Base-by-base conservation (phyloP, 2,888 invertebrate genomes). In the Nemoura dubitans region DNA sequence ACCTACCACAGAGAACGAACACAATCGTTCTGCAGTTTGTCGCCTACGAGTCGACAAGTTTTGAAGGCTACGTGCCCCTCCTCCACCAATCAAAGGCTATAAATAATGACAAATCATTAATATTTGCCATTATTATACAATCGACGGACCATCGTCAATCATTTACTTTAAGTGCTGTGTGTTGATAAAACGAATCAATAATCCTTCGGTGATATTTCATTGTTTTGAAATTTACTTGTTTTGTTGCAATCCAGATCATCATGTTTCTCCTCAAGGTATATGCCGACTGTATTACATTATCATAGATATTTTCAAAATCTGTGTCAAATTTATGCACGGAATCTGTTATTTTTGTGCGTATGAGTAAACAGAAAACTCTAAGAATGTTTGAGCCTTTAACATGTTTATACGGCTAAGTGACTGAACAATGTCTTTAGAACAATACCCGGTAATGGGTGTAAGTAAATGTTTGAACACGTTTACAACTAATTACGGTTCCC, bases 101-200 rank as follows among this genome's bases (percentile, higher is more conserved):
- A 76, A 84, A 76, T 84, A 76, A 78, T 77, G 76, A 25, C 29
- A 28, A 28, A 85, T 36, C 27, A 25, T 30, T 28, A 85, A 85
- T 59, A 81, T 29, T 10, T 2, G 0, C 10, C 76, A 85, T 85
- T 42, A 83, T 83, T 81, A 29, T 42, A 76, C n/a, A 84, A 42
- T 84, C 84, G 28, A 36, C 36, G 42, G 36, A 30, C 14, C 43
- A 30, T n/a, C 84, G 42, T 43, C 36, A 84, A 43, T 36, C 43
- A 43, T 42, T 59, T 26, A 84, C n/a, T 42, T 84, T 84, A 28
- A 84, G 28, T 84, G 36, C 27, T 78, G 78, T 36, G 78, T 78
- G 26, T 6, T 27, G 5, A 78, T 6, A 78, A 78, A 6, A 78
- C 7, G n/a, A 78, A 29, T 81, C 28, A 29, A 36, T 36, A 36